Evolutionary conservation across 2,888 invertebrate genomes (phyloP).

Genomic region (Leptinotarsa tumamoca): DNA sequence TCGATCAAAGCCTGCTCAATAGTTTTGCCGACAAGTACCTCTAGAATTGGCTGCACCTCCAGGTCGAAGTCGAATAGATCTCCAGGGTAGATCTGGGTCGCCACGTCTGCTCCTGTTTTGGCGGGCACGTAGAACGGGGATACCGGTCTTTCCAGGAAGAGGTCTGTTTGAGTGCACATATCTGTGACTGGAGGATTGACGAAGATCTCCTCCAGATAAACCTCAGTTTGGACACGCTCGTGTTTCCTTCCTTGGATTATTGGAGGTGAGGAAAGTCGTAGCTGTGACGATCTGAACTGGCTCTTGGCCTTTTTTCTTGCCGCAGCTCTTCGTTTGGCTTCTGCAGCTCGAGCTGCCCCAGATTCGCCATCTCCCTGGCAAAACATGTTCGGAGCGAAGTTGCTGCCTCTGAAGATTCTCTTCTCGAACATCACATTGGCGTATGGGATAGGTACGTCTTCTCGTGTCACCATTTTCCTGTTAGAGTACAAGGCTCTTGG

Average conservation of each 20-base stretch:
- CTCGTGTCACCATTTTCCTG: conserved; percentile 67
- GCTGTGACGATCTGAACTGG: conserved; percentile 66
- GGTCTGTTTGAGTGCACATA: conserved; percentile 83
- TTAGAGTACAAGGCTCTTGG: conserved; percentile 73
- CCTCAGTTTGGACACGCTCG: conserved; percentile 90
- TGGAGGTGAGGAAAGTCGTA: conserved; percentile 78
- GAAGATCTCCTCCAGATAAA: conserved; percentile 86
- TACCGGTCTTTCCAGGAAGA: conserved; percentile 84
- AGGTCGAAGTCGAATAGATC: conserved; percentile 94
- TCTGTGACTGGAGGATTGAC: conserved; percentile 82
- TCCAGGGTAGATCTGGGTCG: conserved; percentile 90
- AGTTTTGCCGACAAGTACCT: conserved; percentile 89
- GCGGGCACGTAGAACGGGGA: conserved; percentile 84
- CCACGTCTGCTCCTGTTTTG: conserved; percentile 78
- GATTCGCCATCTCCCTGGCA: conserved; percentile 68
- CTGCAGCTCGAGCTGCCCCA: conserved; percentile 70
- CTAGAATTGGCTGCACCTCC: conserved; percentile 90
- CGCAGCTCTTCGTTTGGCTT: conserved; percentile 79
- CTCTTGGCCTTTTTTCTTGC: conserved; percentile 78
- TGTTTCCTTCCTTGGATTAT: conserved; percentile 86
- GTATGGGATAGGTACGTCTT: conserved; percentile 70
- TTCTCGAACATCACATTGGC: conserved; percentile 92
- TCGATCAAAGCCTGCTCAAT: conserved; percentile 90
- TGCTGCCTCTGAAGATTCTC: conserved; percentile 87
- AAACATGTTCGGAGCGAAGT: conserved; percentile 71